Evolutionary conservation across 2,797 vertebrate species (phyloP).

Genomic region (Sebastolobus altivelis): DNA sequence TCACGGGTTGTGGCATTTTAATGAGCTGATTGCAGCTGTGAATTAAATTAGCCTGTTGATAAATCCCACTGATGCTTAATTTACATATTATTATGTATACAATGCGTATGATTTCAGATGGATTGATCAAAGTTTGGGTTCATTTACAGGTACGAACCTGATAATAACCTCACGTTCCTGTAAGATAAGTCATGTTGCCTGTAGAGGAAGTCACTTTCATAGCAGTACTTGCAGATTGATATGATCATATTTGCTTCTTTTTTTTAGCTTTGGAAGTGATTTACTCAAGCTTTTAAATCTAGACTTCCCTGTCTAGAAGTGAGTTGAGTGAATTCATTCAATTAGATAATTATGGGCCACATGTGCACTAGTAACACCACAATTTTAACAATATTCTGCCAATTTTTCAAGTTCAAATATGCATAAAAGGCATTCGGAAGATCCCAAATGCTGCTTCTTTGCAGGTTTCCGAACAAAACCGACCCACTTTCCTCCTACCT

Average conservation of each 20-base stretch:
- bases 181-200: not conserved
- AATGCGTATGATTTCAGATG: not conserved
- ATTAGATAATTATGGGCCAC: not conserved
- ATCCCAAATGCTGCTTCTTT: not conserved
- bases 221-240: not conserved
- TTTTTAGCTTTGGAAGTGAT: not conserved
- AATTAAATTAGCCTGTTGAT: conserved; percentile 21
- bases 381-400: not conserved
- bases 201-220: not conserved
- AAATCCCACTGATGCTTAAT: not conserved
- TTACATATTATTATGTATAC: not conserved
- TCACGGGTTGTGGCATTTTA: conserved; percentile 7
- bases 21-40: conserved; percentile 23
- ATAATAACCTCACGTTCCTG: not conserved
- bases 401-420: not conserved
- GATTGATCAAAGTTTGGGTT: conserved; percentile 3
- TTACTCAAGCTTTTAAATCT: not conserved
- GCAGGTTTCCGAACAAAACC: not conserved
- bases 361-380: not conserved
- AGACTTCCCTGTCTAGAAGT: not conserved
- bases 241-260: not conserved
- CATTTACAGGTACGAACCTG: not conserved
- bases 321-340: not conserved
- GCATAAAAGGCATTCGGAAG: not conserved
- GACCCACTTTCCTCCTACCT: not conserved